Evolutionary conservation across 2,113 vertebrate species (phyloP).

Genomic region (Phoenicopterus ruber): DNA sequence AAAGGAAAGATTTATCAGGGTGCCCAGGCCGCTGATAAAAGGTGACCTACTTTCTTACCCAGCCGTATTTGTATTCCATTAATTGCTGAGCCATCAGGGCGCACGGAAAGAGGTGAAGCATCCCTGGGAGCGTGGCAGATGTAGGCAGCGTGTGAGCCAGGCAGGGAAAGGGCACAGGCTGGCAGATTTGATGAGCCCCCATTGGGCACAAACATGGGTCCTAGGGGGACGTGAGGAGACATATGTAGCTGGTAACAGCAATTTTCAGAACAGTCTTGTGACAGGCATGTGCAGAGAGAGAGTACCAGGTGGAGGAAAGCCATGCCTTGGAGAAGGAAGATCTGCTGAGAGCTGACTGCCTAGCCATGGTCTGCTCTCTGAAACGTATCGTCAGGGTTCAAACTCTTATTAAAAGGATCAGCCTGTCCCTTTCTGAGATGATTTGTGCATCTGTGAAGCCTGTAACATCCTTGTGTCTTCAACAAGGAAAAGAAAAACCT

Average conservation of each 20-base stretch:
- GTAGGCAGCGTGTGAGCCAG: accelerated
- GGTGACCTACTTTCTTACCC: background rate
- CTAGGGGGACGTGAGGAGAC: background rate
- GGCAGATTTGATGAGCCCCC: background rate
- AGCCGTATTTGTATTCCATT: background rate
- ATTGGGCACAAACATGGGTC: background rate
- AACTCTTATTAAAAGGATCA: background rate
- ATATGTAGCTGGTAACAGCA: background rate
- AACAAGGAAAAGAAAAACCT: background rate
- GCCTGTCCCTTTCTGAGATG: background rate
- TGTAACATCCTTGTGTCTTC: background rate
- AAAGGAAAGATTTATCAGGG: background rate
- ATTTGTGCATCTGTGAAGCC: background rate
- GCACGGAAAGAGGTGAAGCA: background rate
- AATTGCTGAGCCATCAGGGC: background rate
- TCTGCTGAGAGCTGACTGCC: background rate
- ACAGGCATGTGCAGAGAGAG: background rate
- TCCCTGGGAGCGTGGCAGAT: accelerated
- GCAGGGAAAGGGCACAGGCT: background rate
- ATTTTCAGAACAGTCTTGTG: background rate
- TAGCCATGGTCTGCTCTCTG: background rate
- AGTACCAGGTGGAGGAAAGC: background rate
- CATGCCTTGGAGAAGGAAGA: background rate
- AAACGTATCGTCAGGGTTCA: background rate
- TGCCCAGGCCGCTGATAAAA: background rate